Conservation (phyloP, 1,140 invertebrate genomes). For the Anadara kagoshimensis region DNA sequence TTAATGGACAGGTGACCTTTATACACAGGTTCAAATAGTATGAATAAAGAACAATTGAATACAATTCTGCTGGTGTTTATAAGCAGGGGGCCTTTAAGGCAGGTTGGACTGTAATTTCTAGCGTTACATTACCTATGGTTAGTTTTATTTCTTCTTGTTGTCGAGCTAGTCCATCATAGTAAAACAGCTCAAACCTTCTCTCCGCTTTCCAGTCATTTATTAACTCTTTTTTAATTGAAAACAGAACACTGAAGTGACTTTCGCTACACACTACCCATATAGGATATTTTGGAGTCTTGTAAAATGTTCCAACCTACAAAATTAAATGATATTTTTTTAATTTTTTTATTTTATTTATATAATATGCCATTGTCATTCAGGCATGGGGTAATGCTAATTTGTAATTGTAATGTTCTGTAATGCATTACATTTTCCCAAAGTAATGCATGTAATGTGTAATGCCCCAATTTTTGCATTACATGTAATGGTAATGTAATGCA, state of each 20-base stretch:
- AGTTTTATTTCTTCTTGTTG: conserved; percentile 76
- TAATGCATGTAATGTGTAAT: too few species aligned
- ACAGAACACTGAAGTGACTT: conserved; percentile 78
- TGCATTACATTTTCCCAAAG: too few species aligned
- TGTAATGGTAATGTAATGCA: too few species aligned
- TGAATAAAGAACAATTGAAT: not conserved
- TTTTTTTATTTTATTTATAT: too few species aligned
- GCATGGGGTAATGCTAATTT: too few species aligned
- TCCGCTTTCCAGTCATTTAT: conserved; percentile 73
- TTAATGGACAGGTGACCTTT: too few species aligned
- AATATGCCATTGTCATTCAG: too few species aligned
- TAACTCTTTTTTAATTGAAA: conserved; percentile 72
- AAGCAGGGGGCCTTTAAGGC: too few species aligned
- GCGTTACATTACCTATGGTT: conserved; percentile 72
- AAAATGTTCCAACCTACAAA: conserved; percentile 75
- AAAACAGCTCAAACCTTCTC: conserved; percentile 76
- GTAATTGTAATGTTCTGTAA: too few species aligned
- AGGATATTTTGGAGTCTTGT: conserved; percentile 78
- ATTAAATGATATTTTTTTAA: not conserved
- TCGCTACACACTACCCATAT: conserved; percentile 79
- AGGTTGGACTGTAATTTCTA: not conserved
- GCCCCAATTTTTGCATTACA: too few species aligned
- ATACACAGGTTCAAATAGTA: too few species aligned
- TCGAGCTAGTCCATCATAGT: conserved; percentile 77
- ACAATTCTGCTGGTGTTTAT: not conserved